Base-by-base conservation (phyloP, 2,888 invertebrate genomes). In the Mongoloraphidia duomilia region DNA sequence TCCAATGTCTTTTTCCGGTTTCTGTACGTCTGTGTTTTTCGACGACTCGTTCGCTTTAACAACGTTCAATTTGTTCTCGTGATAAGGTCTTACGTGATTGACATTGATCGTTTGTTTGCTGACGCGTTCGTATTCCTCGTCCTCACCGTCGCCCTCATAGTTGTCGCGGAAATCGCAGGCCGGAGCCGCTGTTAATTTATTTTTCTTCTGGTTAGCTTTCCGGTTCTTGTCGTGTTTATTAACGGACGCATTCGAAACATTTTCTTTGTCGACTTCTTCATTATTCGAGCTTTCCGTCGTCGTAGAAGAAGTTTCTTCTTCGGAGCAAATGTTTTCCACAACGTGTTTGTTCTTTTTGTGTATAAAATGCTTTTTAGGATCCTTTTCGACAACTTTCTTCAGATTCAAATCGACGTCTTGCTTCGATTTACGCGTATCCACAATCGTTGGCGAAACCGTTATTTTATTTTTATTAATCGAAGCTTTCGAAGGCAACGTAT, bases 221-320 rank as follows among this genome's bases (percentile, higher is more conserved):
- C 65, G 0, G 57, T 50, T 50, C 65, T 66, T 33, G 50, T 50
- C 49, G 13, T 35, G 41, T 44, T 53, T 56, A 43, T 46, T 49
- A 3, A 33, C 47, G 17, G 43, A 40, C 8, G 43, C 46, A 10
- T 48, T 35, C 1, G 39, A 34, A n/a, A 54, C 52, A 41, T 53
- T 49, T 53, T 66, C 66, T 61, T 68, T 68, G 47, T 67, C 63
- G 36, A 65, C 62, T 52, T 78, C 77, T 50, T 80, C 80, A 49
- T 77, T 75, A 56, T 74, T 71, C 42, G 80, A 81, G 56, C 80
- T 79, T 60, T 82, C 82, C 3, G 82, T 82, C 8, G 80, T 81
- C 2, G 80, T 80, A 0, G 82, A 82, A 9, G 80, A 82, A 2
- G 79, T 77, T 58, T 83, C 82, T 60, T 81, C 81, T 59, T 79